Conservation (phyloP, 2,113 vertebrate genomes). For the Phrynosoma platyrhinos region DNA sequence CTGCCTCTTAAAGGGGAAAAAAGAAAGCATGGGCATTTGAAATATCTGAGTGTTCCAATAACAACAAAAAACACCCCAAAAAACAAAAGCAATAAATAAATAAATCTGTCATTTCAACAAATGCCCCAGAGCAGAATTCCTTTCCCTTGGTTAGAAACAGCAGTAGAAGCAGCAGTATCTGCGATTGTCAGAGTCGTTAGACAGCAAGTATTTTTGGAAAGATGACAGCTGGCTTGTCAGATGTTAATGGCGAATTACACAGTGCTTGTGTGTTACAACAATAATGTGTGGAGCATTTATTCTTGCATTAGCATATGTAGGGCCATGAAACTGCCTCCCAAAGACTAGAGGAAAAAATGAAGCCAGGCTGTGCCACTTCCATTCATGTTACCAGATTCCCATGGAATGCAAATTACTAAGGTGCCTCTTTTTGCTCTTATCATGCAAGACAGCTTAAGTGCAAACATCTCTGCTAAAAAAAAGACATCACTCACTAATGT, state of each 20-base stretch:
- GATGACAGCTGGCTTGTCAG: conserved; percentile 72
- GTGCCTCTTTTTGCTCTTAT: conserved; percentile 44
- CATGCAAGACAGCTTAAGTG: conserved; percentile 34
- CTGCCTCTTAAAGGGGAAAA: conserved; percentile 55
- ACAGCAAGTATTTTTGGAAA: conserved; percentile 69
- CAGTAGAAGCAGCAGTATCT: conserved; percentile 29
- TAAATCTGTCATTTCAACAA: conserved; percentile 64
- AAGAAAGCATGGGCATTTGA: conserved; percentile 42
- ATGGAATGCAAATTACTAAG: conserved; percentile 26
- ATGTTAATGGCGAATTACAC: conserved; percentile 67
- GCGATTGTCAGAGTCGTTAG: conserved; percentile 47
- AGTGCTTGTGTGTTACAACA: conserved; percentile 63
- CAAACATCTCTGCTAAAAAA: conserved; percentile 45
- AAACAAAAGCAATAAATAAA: background rate
- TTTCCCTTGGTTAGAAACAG: conserved; percentile 51
- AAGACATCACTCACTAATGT: background rate
- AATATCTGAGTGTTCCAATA: conserved; percentile 42
- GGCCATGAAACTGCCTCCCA: conserved; percentile 55
- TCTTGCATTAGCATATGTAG: conserved; percentile 60
- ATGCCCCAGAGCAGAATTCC: conserved; percentile 65
- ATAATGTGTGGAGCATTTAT: conserved; percentile 68
- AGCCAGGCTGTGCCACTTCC: background rate
- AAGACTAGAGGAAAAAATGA: conserved; percentile 48
- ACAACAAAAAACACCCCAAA: no score
- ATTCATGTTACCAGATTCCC: conserved; percentile 39